Base-by-base conservation (phyloP, 2,888 invertebrate species). In the Anticlea derivata region DNA sequence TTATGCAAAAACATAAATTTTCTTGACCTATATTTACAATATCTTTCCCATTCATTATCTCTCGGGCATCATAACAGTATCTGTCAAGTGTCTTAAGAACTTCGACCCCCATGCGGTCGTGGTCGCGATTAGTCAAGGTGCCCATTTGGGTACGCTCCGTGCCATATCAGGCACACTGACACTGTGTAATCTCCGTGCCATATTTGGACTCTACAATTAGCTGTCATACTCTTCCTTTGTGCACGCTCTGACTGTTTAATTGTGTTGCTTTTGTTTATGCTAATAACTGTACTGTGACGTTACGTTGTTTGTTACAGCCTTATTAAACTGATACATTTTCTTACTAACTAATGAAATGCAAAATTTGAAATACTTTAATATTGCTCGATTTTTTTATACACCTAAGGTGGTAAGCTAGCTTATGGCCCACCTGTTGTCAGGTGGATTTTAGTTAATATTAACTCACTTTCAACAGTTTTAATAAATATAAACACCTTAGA, bases 101-200 rank as follows among this genome's bases (percentile, higher is more conserved):
- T 71, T 62, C 68, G 74, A 70, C 75, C 79, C 69, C 78, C 68
- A 63, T 70, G 62, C 70, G 68, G 64, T 71, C 74, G 72, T 73
- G 72, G 58, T 68, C 55, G 64, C 75, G 77, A 88, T 89, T 89
- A 88, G 86, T 88, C 83, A 86, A 83, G 86, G 81, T 79, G 69
- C 72, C 83, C 82, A 80, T 84, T 81, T 80, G 69, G 68, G 77
- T 63, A 44, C 50, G 55, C 49, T 68, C 65, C 62, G 61, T 63
- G 65, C 80, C 77, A 74, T 82, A 85, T 79, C 78, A 72, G 82
- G 75, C 63, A 41, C 50, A 63, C 67, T 70, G 73, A 70, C 83
- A 76, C 77, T 78, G 68, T 78, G 74, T 80, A 80, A 86, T 86
- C 81, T 80, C 65, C 63, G 66, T 65, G 58, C 87, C 87, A 72